Evolutionary conservation across 2,888 invertebrate species (phyloP), one percentile per base, ranked within the genome.

Genomic region (Scaptodrosophila latifasciaeformis): DNA sequence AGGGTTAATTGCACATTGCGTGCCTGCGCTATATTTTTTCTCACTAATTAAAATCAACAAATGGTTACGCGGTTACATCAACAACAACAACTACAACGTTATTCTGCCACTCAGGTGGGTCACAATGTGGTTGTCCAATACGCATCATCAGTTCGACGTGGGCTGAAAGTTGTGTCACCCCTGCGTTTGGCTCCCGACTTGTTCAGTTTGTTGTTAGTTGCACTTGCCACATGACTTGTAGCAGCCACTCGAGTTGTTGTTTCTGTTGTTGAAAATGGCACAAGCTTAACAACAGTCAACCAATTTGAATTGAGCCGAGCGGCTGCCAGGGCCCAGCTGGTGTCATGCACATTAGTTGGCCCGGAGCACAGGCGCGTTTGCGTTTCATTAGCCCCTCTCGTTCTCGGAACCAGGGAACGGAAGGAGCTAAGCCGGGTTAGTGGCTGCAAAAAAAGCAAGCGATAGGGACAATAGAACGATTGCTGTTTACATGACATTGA

Each of bases 41-140:
- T 56, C 75, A 77, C 78, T 76, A 76, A 76, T 76, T 76, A 76
- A 71, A 76, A 76, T 76, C 78, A 76, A 76, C 71, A 65, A 76
- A 75, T n/a, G n/a, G n/a, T n/a, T n/a, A n/a, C n/a, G n/a, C n/a
- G n/a, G n/a, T n/a, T n/a, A n/a, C n/a, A n/a, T n/a, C n/a, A n/a
- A 78, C 65, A 65, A 61, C 67, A 69, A 59, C 59, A 57, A 58
- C 55, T 50, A 42, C 48, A 61, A 53, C 58, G 64, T n/a, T n/a
- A n/a, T n/a, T n/a, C n/a, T n/a, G n/a, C n/a, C 61, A 45, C 59
- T 17, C 39, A 47, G 34, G 39, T 30, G 3, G 30, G 12, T 15
- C 49, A 21, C 24, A 39, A 54, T 52, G 53, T 55, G n/a, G n/a
- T n/a, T n/a, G n/a, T n/a, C n/a, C n/a, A n/a, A 61, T 53, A 65